A percentile compares a stretch with the other conserved stretches of the same genome.
phyloP scores from a whole-genome alignment of 2,113 vertebrate species.

The Rattus norvegicus region DNA sequence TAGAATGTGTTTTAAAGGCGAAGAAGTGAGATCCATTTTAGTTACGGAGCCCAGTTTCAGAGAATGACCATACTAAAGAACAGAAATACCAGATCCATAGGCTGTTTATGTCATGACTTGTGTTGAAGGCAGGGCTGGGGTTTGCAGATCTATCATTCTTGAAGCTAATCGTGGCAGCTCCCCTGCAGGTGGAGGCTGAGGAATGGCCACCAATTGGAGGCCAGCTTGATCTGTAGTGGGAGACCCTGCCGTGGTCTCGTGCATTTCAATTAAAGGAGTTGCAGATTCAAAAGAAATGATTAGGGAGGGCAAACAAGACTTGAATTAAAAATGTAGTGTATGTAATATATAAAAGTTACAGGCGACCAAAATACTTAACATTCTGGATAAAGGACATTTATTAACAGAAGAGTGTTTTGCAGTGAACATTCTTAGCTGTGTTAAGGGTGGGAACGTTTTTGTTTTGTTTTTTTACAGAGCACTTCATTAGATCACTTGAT shows the following conservation, averaged over 20 bases:
- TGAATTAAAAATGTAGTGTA: conserved; percentile 14
- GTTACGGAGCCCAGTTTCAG: conserved; percentile 3
- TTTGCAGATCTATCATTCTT: background rate
- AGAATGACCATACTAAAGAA: background rate
- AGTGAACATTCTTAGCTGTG: conserved; percentile 16
- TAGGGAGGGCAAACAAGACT: background rate
- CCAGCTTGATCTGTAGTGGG: background rate
- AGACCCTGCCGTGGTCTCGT: background rate
- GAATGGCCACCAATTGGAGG: background rate
- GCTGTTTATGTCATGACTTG: background rate
- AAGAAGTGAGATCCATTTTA: background rate
- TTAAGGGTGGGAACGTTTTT: background rate
- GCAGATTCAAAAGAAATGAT: background rate
- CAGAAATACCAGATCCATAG: background rate
- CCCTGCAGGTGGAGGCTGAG: background rate
- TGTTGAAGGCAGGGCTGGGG: background rate
- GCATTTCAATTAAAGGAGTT: conserved; percentile 5
- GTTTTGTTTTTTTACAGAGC: background rate
- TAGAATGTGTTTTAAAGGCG: background rate
- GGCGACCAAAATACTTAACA: conserved; percentile 15
- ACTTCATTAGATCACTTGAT: conserved; percentile 6
- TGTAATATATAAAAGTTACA: background rate
- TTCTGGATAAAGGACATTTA: conserved; percentile 43
- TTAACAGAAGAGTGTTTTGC: background rate
- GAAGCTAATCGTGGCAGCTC: background rate